Evolutionary conservation across 2,113 vertebrate genomes (phyloP), one percentile per base, ranked within the genome.

Genomic region (Prunella fulvescens): DNA sequence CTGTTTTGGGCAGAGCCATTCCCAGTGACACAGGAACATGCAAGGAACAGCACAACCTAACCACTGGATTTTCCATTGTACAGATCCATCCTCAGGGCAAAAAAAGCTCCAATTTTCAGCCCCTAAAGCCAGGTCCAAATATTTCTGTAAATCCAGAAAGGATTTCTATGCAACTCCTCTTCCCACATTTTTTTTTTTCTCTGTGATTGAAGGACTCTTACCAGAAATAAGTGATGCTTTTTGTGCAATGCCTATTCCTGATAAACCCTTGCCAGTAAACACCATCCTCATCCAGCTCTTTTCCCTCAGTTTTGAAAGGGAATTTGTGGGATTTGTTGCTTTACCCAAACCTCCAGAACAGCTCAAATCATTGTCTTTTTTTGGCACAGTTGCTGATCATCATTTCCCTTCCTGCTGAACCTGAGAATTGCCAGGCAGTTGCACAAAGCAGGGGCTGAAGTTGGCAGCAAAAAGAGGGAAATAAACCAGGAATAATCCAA

Each of bases 21-120:
- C 47, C 64, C 24, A 7, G 5, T 10, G 26, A 14, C 31, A 8
- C 1, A 0, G 9, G 22, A 22, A 29, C 6, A 4, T 2, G 29
- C 6, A 9, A 61, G n/a, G 24, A 64, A 7, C n/a, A 47, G 24
- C 19, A 3, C 5, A 4, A 25, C 0, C 0, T 0, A 24, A 19
- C 17, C 42, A 0, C 25, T 5, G 58, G 5, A n/a, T 60, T n/a
- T 42, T 2, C 0, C 19, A 13, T 48, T 5, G 4, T 5, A 6
- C 12, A 7, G 20, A 14, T 35, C 51, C 19, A 33, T 51, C 12
- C 5, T 22, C 19, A 31, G n/a, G 45, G 48, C 4, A 31, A 60
- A 45, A 45, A 37, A 89, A 53, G 3, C 3, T 29, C 7, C 9
- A 9, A 12, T 79, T 79, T 79, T 20, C 73, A 61, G 19, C 24